These are phyloP conservation scores for Peromyscus aztecus DNA, from an alignment of 2,797 vertebrate species.

Conservation along the genomic window DNA sequence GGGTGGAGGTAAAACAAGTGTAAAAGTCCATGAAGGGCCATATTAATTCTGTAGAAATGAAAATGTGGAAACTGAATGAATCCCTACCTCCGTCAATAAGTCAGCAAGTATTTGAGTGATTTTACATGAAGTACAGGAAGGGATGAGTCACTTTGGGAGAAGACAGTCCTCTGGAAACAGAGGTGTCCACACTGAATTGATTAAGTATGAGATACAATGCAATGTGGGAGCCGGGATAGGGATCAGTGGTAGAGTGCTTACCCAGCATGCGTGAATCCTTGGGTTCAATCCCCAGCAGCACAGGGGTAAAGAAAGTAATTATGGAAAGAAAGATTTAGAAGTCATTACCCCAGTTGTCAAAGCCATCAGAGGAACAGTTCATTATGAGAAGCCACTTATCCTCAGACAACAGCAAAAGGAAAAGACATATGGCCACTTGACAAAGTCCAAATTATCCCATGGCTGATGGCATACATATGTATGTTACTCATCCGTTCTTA, in stretches of 20 bases:
- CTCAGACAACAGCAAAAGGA: constrained; percentile 20
- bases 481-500: neutral
- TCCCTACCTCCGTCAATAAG: neutral
- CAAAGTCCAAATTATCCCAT: neutral
- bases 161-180: neutral
- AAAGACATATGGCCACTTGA: constrained; percentile 22
- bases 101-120: neutral
- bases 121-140: neutral
- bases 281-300: neutral
- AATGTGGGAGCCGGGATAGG: neutral
- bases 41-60: neutral
- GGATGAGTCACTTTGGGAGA: neutral
- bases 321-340: constrained; percentile 47
- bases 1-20: neutral
- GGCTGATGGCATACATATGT: neutral
- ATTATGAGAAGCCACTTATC: neutral
- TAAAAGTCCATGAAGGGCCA: neutral
- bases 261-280: neutral
- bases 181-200: neutral
- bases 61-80: neutral
- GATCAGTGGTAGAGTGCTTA: neutral
- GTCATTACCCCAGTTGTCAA: neutral
- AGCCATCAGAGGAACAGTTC: constrained; percentile 9
- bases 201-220: neutral
- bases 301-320: neutral